Percentiles rank a stretch among this genome's conserved stretches.
phyloP scores from a whole-genome alignment of 64 coral and sea anemone genomes.

The Dendrophyllia cribrosa region DNA sequence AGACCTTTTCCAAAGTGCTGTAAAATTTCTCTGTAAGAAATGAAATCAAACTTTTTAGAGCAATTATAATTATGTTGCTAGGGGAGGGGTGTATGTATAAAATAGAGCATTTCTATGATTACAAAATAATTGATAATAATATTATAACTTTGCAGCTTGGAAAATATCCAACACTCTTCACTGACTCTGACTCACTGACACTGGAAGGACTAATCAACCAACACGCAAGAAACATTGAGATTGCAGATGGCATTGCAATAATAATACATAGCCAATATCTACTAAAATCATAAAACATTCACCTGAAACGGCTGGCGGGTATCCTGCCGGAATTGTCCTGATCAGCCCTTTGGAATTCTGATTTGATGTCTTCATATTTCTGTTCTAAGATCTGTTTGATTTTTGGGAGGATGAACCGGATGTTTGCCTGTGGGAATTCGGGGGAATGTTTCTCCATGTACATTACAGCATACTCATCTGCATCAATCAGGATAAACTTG shows the following conservation, averaged over 20 bases:
- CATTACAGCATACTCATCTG: constrained; percentile 96
- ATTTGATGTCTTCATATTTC: constrained; percentile 87
- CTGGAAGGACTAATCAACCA: too few species aligned
- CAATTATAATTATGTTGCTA: too few species aligned
- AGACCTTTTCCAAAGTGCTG: constrained; percentile 63
- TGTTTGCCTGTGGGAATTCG: constrained; percentile 90
- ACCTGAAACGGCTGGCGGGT: constrained; percentile 79
- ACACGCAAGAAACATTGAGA: too few species aligned
- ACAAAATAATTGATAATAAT: too few species aligned
- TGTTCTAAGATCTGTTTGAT: constrained; percentile 85
- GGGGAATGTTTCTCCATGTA: constrained; percentile 94
- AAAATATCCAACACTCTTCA: too few species aligned
- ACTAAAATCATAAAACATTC: background rate
- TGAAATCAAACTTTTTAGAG: background rate
- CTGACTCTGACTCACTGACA: too few species aligned
- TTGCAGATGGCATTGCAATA: too few species aligned
- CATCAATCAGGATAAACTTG: constrained; percentile 93
- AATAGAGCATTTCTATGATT: too few species aligned
- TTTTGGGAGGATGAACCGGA: constrained; percentile 89
- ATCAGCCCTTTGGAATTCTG: constrained; percentile 70
- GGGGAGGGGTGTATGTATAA: too few species aligned
- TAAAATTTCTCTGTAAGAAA: constrained; percentile 71
- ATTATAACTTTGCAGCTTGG: too few species aligned
- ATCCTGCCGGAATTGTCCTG: constrained; percentile 61
- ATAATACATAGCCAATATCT: too few species aligned